Base-by-base conservation (phyloP, 1,140 invertebrate species). In the Liolophura sinensis region DNA sequence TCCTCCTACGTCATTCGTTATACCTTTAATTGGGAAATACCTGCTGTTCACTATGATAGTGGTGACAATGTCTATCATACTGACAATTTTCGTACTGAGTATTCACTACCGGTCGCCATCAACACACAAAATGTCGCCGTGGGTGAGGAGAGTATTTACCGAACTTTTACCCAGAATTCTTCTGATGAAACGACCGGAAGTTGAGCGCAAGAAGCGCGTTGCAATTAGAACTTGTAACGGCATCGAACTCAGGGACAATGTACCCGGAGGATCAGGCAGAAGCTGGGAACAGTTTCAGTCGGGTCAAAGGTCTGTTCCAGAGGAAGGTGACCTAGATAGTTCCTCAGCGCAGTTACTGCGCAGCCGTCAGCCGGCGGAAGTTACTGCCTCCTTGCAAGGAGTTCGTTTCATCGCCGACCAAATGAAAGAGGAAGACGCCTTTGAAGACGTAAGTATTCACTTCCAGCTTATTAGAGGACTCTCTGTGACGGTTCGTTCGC, bases 1-100 rank as follows among this genome's bases (percentile, higher is more conserved):
- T 50, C 78, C 78, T 15, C 76, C 76, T 3, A 80, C 78, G 31
- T 77, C 74, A 14, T 55, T 80, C 15, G 78, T 81, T 31, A 70
- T 74, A 27, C 78, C 78, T 48, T 70, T 82, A 6, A 79, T 82
- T 60, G 80, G 80, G 1, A 82, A 82, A 65, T 82, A 82, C 64
- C 63, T 82, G 48, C 64, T 82, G 25, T 82, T 82, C 57, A 82
- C 80, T 20, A 77, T 82, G 75, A 74, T 82, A 14, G 62, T 82
- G 48, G 78, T 82, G 55, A 82, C 80, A 25, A 64, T 81, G 25
- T 79, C 80, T 24, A 79, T 82, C 58, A 73, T 81, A 25, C 70
- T 81, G 25, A 82, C 80, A 22, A 77, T 82, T 16, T 71, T 78
- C 47, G 77, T 80, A 16, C 65, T 80, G 16, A 82, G 76, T 61